phyloP scores from a whole-genome alignment of 2,888 invertebrate species.

The Tridacna crocea region DNA sequence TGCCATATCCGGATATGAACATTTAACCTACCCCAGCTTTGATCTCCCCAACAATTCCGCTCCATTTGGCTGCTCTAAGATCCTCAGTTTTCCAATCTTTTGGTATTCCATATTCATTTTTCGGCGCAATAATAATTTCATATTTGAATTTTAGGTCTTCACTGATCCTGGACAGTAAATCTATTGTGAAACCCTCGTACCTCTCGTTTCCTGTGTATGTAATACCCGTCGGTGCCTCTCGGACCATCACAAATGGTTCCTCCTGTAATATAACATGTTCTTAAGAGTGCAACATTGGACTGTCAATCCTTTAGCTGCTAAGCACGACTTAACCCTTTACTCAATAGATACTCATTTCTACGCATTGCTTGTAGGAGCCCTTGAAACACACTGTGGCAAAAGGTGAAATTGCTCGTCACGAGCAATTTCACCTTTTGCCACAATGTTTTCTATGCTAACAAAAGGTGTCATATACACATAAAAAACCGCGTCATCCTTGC shows the following conservation, averaged over 20 bases:
- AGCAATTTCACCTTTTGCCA: too few relatives aligned
- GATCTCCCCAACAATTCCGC: conserved; percentile 76
- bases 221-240: conserved; percentile 36
- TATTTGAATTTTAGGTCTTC: conserved; percentile 70
- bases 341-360: too few relatives aligned
- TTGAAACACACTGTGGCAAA: too few relatives aligned
- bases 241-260: conserved; percentile 76
- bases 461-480: too few relatives aligned
- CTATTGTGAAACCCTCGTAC: conserved; percentile 77
- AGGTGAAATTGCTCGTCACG: too few relatives aligned
- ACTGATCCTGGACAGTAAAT: conserved; percentile 68
- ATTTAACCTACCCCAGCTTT: conserved; percentile 65
- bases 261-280: conserved; percentile 62
- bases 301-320: too few relatives aligned
- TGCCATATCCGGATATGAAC: too few relatives aligned
- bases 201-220: conserved; percentile 55
- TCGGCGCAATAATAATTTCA: conserved; percentile 68
- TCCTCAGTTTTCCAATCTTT: conserved; percentile 3
- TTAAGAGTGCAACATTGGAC: too few relatives aligned
- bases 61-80: conserved; percentile 57
- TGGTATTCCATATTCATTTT: conserved; percentile 68
- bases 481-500: too few relatives aligned
- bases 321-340: too few relatives aligned
- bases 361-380: too few relatives aligned
- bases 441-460: too few relatives aligned